Percentiles rank a stretch among this genome's conserved stretches.
Conservation (phyloP, 2,797 vertebrate species). For the Prunella strophiata region DNA sequence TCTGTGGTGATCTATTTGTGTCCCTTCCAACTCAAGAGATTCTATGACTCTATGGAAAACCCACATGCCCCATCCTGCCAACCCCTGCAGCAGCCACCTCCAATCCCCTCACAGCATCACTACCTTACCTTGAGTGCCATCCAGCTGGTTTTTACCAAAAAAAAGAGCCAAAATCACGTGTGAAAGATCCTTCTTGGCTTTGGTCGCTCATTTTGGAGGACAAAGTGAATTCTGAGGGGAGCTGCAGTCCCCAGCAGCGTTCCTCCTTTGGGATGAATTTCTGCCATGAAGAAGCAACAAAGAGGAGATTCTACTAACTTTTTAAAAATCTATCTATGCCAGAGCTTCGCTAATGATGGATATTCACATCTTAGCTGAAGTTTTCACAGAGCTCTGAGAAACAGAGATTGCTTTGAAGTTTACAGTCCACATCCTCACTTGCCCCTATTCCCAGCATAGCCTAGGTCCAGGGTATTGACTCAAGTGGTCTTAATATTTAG, state of each 20-base stretch:
- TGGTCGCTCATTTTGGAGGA: not conserved
- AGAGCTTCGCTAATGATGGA: not conserved
- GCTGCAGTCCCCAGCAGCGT: accelerated
- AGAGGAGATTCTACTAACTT: not conserved
- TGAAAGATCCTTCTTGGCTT: not conserved
- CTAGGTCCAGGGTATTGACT: not conserved
- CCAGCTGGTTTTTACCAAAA: not conserved
- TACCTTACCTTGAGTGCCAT: not conserved
- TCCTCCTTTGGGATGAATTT: not conserved
- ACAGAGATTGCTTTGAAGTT: not conserved
- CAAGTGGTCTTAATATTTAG: not conserved
- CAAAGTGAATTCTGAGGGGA: not conserved
- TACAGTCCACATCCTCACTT: not conserved
- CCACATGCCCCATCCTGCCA: accelerated
- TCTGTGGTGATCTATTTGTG: not conserved
- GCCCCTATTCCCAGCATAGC: not conserved
- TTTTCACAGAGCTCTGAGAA: not conserved
- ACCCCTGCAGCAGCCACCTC: not conserved
- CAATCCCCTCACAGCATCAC: not conserved
- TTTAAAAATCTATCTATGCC: not conserved
- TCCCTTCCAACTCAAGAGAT: not conserved
- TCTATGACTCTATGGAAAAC: not conserved
- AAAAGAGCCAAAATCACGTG: accelerated
- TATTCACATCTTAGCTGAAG: not conserved
- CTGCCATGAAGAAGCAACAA: not conserved